Evolutionary conservation across 1,140 invertebrate genomes (phyloP), one percentile per base, ranked within the genome.

Genomic region (Nasonia vitripennis): DNA sequence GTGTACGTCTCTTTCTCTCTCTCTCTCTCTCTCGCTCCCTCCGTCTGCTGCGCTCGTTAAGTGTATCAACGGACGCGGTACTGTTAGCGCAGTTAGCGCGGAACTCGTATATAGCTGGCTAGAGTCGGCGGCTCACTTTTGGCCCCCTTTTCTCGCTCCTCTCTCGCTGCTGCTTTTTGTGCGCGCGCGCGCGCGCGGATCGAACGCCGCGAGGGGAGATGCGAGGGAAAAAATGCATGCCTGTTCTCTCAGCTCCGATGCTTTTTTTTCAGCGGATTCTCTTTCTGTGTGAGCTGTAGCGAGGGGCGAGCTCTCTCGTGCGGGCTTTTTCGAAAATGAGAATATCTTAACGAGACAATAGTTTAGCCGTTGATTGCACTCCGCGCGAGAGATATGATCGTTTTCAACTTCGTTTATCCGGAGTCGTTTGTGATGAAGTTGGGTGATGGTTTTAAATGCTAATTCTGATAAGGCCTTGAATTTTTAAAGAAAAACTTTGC

Each of bases 31-130:
- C 31, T 77, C 41, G 41, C 74, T 45, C 7, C 0, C 20, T 20
- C 20, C 14, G 55, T 77, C 27, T 45, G 74, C 34, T 37, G 34
- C 41, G 41, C 31, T 83, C 73, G 73, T 67, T 83, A 83, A 83
- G 73, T 74, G 55, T 77, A 83, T 83, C 81, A 83, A 77, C 81
- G 81, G 81, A 83, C 81, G 81, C 27, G 81, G 73, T 83, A 83
- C 81, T 83, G 81, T 83, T 83, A 83, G 48, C 48, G 81, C 81
- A 73, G 80, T 81, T 81, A 81, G 48, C 70, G 70, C 14, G 70
- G 62, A 62, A 37, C 14, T 20, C 68, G 68, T 31, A 27, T 27
- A 27, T 27, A 34, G 68, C 68, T 71, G 27, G 68, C 27, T 71
- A 17, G 68, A 31, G 23, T 27, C 68, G 68, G 31, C 68, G 68